Conservation (phyloP, 2,888 invertebrate genomes). For the Cheilosia scutellata region DNA sequence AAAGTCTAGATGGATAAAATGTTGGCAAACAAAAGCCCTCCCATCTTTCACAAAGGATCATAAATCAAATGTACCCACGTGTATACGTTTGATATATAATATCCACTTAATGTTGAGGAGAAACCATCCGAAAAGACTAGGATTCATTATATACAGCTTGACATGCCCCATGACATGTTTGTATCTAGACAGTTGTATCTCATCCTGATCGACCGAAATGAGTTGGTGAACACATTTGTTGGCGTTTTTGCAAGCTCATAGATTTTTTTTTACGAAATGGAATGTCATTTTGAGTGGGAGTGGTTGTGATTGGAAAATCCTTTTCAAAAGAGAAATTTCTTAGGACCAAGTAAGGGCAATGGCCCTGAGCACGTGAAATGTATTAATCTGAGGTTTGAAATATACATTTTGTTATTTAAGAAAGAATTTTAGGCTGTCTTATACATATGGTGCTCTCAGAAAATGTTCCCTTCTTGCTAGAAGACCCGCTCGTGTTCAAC, state of each 20-base stretch:
- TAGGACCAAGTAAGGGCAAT: too few species aligned
- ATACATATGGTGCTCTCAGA: too few species aligned
- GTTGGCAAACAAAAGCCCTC: conserved; percentile 48
- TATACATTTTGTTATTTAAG: too few species aligned
- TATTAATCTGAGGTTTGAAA: too few species aligned
- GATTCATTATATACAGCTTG: conserved; percentile 1
- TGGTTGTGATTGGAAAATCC: too few species aligned
- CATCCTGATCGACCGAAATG: conserved; percentile 25
- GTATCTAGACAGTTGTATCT: conserved; percentile 18
- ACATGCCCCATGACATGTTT: not conserved
- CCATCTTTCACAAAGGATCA: conserved; percentile 24
- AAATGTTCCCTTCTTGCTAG: too few species aligned
- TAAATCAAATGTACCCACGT: conserved; percentile 58
- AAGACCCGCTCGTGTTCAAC: too few species aligned
- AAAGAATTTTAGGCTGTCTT: too few species aligned
- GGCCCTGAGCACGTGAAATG: too few species aligned
- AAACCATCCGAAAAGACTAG: not conserved
- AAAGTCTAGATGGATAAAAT: conserved; percentile 50
- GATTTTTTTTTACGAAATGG: not conserved
- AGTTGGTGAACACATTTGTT: conserved; percentile 6
- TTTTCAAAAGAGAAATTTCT: too few species aligned
- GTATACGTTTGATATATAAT: not conserved
- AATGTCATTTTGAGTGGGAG: not conserved
- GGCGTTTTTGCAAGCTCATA: not conserved
- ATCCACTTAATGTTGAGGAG: conserved; percentile 26